These are phyloP conservation scores for Neodiprion pinetum DNA, from an alignment of 1,140 invertebrate species.

Conservation along the genomic window DNA sequence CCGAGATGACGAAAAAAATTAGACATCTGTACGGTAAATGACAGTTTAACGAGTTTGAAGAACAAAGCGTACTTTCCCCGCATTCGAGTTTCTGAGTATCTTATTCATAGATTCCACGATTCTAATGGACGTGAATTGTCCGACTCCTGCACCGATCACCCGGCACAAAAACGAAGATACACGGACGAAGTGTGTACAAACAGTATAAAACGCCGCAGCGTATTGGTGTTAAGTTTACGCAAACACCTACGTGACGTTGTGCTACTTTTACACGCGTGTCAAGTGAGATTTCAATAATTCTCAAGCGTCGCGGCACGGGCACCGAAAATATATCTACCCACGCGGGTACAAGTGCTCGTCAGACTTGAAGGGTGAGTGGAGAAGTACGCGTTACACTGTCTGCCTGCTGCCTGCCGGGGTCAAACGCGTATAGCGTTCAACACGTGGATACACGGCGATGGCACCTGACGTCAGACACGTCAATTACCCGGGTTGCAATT, in stretches of 20 bases:
- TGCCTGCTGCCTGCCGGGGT: not conserved
- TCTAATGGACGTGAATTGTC: too few species aligned
- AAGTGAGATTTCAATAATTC: not conserved
- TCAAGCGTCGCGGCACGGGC: not conserved
- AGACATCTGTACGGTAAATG: too few species aligned
- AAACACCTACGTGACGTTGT: not conserved
- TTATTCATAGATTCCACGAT: too few species aligned
- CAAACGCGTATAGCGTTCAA: not conserved
- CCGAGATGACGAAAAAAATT: too few species aligned
- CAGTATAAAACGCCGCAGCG: too few species aligned
- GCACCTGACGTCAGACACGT: not conserved
- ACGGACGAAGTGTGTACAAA: too few species aligned
- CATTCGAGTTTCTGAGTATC: too few species aligned
- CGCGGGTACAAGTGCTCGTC: not conserved
- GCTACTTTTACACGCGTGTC: not conserved
- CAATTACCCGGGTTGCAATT: not conserved
- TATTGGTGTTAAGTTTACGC: too few species aligned
- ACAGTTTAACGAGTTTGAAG: too few species aligned
- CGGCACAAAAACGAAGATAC: too few species aligned
- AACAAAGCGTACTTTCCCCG: too few species aligned
- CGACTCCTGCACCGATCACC: too few species aligned
- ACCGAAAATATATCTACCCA: not conserved
- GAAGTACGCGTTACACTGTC: not conserved
- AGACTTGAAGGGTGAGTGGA: not conserved
- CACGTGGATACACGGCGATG: not conserved